A percentile compares a stretch with the other conserved stretches of the same genome.
Conservation (phyloP, 1,140 invertebrate species). For the Riptortus pedestris region DNA sequence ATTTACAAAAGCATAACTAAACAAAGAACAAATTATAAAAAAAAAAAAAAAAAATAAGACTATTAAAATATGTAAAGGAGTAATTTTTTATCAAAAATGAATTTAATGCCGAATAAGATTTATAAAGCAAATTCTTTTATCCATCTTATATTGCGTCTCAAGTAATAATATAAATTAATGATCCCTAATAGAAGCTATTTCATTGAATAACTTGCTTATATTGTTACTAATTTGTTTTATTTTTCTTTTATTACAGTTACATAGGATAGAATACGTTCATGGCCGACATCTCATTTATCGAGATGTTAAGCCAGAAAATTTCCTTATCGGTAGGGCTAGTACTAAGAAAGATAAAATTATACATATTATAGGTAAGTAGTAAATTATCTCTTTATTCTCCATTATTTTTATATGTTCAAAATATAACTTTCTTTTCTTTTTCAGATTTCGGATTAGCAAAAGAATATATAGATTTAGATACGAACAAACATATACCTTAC, state of each 20-base stretch:
- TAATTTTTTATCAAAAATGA: too few relatives aligned
- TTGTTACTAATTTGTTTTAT: too few relatives aligned
- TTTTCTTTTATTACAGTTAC: constrained; percentile 59
- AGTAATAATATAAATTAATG: too few relatives aligned
- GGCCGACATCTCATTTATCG: constrained; percentile 98
- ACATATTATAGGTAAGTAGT: constrained; percentile 83
- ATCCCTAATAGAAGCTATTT: too few relatives aligned
- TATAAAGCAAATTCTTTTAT: too few relatives aligned
- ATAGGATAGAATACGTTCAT: constrained; percentile 99
- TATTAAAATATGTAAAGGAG: too few relatives aligned
- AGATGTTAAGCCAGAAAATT: constrained; percentile 99
- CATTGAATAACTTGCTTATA: too few relatives aligned
- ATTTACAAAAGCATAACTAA: too few relatives aligned
- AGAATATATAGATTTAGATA: constrained; percentile 99
- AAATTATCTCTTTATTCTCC: background rate
- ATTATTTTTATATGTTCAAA: background rate
- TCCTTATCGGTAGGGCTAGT: constrained; percentile 95
- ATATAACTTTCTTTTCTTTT: constrained; percentile 26
- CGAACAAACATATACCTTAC: constrained; percentile 99
- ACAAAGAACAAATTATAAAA: too few relatives aligned
- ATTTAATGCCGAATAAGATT: too few relatives aligned
- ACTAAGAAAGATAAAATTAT: constrained; percentile 98
- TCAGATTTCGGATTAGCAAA: constrained; percentile 85
- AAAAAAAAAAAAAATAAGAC: too few relatives aligned
- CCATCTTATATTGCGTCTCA: too few relatives aligned